Base-by-base conservation (phyloP, 2,888 invertebrate genomes). In the Osmoderma eremita region DNA sequence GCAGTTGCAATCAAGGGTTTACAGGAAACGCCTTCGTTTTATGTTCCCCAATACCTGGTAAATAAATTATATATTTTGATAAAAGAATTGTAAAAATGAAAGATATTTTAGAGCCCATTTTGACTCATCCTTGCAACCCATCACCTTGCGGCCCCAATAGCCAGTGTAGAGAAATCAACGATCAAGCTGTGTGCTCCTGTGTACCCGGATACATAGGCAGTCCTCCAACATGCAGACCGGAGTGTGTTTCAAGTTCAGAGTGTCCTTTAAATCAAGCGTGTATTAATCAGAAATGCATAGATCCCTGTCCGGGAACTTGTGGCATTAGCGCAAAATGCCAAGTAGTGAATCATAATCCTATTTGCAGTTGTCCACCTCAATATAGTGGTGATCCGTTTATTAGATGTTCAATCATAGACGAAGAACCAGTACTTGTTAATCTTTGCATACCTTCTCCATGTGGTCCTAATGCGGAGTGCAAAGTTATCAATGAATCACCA, bases 401-500 rank as follows among this genome's bases (percentile, higher is more conserved):
- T 6, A 77, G 78, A 38, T 65, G 49, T 45, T 38, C 54, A 69
- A 15, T 51, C 30, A 41, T 63, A 17, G 67, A 38, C 20, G 63
- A 67, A 74, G 76, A 78, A 62, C 73, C 76, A 71, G 79, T 82
- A 62, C 84, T 63, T 3, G 74, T 73, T 69, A 86, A 90, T 78
- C 89, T 90, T 1, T 91, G 90, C 75, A 80, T 86, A 10, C 90
- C 90, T 49, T 88, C 89, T 6, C 92, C 93, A 1, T 94, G 94
- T 78, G 94, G 94, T 17, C 87, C 89, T n/a, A 91, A 91, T 78
- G 89, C 93, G 12, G 87, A 90, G 78, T 82, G 82, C 69, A 76
- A 76, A 65, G 78, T 78, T 68, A 69, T 77, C 4, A 90, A 90
- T 74, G 88, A 88, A 65, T 88, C 88, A 75, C 88, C 91, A 13